Conservation (phyloP, 2,888 invertebrate genomes). For the Lottia scabra region DNA sequence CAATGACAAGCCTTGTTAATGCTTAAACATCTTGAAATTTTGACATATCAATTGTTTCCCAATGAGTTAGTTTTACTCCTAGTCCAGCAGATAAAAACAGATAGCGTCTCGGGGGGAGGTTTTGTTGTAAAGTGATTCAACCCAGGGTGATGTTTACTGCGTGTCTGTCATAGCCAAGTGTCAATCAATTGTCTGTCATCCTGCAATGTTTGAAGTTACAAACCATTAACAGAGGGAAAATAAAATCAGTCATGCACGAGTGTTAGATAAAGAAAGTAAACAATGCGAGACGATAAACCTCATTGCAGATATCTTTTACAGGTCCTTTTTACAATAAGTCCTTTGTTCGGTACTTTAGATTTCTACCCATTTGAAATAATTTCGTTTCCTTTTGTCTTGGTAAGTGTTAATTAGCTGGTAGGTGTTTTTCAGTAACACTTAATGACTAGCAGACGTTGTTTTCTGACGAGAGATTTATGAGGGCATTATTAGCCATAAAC, state of each 20-base stretch:
- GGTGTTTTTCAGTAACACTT: too few relatives aligned
- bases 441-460: too few relatives aligned
- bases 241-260: neutral
- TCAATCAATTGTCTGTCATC: conserved; percentile 1
- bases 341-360: neutral
- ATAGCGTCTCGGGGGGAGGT: neutral
- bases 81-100: neutral
- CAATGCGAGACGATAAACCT: neutral
- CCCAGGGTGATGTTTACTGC: neutral
- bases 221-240: neutral
- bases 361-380: too few relatives aligned
- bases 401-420: too few relatives aligned
- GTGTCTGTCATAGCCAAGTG: neutral
- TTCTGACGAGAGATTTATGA: too few relatives aligned
- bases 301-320: neutral
- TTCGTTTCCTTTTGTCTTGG: too few relatives aligned
- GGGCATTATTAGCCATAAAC: too few relatives aligned
- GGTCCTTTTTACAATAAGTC: neutral
- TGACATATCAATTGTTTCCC: too few relatives aligned
- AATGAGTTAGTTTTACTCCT: neutral
- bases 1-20: neutral
- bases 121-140: neutral
- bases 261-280: neutral
- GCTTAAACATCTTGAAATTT: too few relatives aligned
- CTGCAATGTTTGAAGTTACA: neutral